Base-by-base conservation (phyloP, 2,888 invertebrate genomes). In the Drosophila neoperkinsi region DNA sequence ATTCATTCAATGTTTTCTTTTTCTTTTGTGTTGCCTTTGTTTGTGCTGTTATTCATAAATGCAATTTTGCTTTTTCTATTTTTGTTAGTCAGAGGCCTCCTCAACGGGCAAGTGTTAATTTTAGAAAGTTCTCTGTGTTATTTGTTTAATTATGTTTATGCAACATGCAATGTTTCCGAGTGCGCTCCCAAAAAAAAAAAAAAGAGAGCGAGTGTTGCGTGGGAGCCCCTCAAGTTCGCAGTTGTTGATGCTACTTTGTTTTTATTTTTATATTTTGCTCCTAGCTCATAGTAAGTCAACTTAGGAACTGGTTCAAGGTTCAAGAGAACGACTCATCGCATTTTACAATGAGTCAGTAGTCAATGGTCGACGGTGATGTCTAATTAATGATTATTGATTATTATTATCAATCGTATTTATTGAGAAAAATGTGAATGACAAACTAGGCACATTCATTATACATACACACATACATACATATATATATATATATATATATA, bases 21-120 rank as follows among this genome's bases (percentile, higher is more conserved):
- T 63, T 49, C 41, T 61, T 52, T 49, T 46, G 16, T 13, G 34
- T 18, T 46, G 60, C 6, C 33, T 74, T 71, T 62, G 65, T 61
- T 81, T 69, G 46, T 63, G 28, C 60, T 72, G 76, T 74, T 85
- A 85, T 90, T 87, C 90, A 87, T 87, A 83, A 90, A 81, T 86
- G 74, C 73, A 82, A 71, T 79, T 84, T 81, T 71, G 73, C 58
- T 61, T 77, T 51, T 68, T 66, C 85, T 81, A 77, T 90, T 88
- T 78, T 77, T 71, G 78, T 69, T 72, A 61, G 68, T 49, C 65
- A 59, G 55, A 61, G 16, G 46, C 21, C 46, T 25, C 69, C 64
- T 73, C 58, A 62, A 58, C 68, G 66, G 62, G 52, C 77, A 72
- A 82, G 74, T 78, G 79, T 74, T 87, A 87, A 87, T 79, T 90